Percentiles rank a stretch among this genome's conserved stretches.
phyloP scores from a whole-genome alignment of 2,113 vertebrate species.

The Mormyrus lacerda region DNA sequence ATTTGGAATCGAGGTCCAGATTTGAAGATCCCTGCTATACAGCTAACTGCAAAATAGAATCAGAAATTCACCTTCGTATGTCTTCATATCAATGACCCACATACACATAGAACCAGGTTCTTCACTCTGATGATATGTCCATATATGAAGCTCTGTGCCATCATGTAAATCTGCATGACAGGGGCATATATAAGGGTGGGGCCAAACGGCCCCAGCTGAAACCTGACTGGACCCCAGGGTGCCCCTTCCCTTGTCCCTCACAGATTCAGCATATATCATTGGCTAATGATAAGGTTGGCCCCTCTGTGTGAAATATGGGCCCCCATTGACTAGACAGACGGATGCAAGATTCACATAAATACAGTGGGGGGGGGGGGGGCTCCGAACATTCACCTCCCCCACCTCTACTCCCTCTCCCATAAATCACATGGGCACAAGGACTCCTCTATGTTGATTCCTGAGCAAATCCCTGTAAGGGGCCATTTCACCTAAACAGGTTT shows the following conservation, averaged over 20 bases:
- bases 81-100: not conserved
- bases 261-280: not conserved
- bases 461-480: not conserved
- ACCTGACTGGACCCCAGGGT: not conserved
- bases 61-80: not conserved
- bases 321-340: not conserved
- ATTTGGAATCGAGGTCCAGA: too few species aligned
- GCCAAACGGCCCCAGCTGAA: not conserved
- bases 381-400: not conserved
- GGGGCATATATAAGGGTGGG: not conserved
- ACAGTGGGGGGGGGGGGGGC: not conserved
- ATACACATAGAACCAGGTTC: not conserved
- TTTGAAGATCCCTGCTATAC: too few species aligned
- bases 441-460: not conserved
- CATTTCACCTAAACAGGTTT: not conserved
- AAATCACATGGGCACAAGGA: not conserved
- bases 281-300: not conserved
- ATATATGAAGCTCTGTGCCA: not conserved
- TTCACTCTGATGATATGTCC: not conserved
- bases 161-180: not conserved
- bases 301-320: not conserved
- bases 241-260: not conserved
- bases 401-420: not conserved
- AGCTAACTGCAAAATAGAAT: not conserved
- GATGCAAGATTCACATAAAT: not conserved